Base-by-base conservation (phyloP, 2,888 invertebrate species). In the Argyra leucocephala region DNA sequence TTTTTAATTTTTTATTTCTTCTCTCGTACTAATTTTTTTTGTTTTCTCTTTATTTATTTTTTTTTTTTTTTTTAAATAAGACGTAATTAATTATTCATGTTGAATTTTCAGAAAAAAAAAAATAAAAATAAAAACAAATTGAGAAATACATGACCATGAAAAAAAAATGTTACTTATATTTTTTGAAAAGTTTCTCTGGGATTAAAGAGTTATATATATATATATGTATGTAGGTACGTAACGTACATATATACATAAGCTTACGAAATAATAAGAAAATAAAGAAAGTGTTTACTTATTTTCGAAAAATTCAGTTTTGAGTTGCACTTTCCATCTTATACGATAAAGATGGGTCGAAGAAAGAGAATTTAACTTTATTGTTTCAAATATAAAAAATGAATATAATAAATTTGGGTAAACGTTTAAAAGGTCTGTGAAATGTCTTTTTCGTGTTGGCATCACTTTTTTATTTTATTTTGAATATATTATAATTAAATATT, bases 121-220 rank as follows among this genome's bases (percentile, higher is more conserved):
- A 5, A 15, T 2, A 48, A 2, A n/a, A 48, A 48, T 2, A 2
- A 18, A 48, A 48, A 18, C 2, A 48, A 48, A 48, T 18, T 1
- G n/a, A 48, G 48, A 48, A 48, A 48, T 9, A n/a, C 48, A 48
- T 48, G 48, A 48, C 48, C 48, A 48, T 48, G 48, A 48, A 48
- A 48, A 31, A 48, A 48, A 18, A 12, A 5, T 48, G 12, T 48
- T 48, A 18, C 18, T 48, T 48, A 48, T 15, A 15, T n/a, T 48
- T 18, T 48, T 18, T n/a, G n/a, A 18, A 18, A 31, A 48, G 10
- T 37, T 37, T 37, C 48, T 18, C n/a, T 48, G 48, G 48, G 48
- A 48, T 18, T 48, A 18, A n/a, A 37, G 15, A 31, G 5, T 31
- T 31, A 31, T 31, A n/a, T n/a, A n/a, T 31, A 31, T 31, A 31